Conservation (phyloP, 1,140 invertebrate genomes). For the Drosophila nigrodunni region DNA sequence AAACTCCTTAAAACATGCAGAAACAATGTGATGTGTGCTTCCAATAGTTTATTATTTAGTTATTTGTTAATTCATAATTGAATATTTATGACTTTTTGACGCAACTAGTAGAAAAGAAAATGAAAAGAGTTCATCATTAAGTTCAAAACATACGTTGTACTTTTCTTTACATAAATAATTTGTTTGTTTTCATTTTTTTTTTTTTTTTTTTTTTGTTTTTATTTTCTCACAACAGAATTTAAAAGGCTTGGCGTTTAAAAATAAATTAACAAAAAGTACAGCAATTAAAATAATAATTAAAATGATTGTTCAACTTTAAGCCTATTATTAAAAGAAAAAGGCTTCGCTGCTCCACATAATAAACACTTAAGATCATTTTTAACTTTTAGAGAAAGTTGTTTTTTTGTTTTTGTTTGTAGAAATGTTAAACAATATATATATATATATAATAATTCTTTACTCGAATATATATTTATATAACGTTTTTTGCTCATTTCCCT, state of each 20-base stretch:
- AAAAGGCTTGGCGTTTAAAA: constrained; percentile 69
- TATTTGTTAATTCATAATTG: constrained; percentile 62
- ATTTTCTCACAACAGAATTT: constrained; percentile 62
- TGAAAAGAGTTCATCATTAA: constrained; percentile 9
- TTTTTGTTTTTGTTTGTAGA: constrained; percentile 4
- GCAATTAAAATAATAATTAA: constrained; percentile 56
- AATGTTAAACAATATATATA: constrained; percentile 34
- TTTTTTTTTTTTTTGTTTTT: constrained; percentile 35
- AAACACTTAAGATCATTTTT: constrained; percentile 33
- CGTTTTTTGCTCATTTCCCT: constrained; percentile 29
- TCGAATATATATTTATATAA: constrained; percentile 55
- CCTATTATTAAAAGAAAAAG: constrained; percentile 32
- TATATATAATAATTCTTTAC: constrained; percentile 57
- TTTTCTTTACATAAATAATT: constrained; percentile 47
- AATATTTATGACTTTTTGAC: constrained; percentile 74
- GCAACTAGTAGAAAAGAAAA: constrained; percentile 60
- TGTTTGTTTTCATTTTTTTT: constrained; percentile 33
- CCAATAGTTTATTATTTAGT: constrained; percentile 23
- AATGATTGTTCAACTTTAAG: constrained; percentile 23
- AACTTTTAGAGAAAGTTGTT: constrained; percentile 23
- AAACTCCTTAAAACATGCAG: constrained; percentile 34
- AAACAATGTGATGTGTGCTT: constrained; percentile 60
- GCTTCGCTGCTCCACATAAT: constrained; percentile 32
- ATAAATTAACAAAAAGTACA: constrained; percentile 76
- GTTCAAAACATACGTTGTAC: constrained; percentile 32